A percentile compares a stretch with the other conserved stretches of the same genome.
Conservation (phyloP, 2,888 invertebrate species). For the Augiades crinisus region DNA sequence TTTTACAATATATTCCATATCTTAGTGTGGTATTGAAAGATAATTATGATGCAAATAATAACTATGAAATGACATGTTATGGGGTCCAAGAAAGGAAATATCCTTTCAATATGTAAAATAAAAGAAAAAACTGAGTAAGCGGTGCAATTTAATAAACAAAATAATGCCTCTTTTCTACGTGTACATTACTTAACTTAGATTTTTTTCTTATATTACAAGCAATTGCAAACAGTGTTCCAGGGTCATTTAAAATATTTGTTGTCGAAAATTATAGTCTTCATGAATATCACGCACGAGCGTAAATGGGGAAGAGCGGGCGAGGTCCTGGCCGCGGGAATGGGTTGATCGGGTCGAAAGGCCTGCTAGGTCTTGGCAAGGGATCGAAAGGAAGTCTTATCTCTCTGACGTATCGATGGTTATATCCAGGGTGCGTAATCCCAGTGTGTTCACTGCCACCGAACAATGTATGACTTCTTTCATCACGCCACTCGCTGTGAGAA, state of each 20-base stretch:
- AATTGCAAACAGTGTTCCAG: no score
- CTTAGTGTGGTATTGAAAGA: no score
- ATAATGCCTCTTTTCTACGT: no score
- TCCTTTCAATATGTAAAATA: no score
- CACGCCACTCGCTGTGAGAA: constrained; percentile 43
- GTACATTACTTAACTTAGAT: not conserved
- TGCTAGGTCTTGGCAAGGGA: constrained; percentile 12
- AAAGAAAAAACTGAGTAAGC: no score
- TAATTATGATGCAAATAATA: no score
- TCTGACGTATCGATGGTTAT: constrained; percentile 49
- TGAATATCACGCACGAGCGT: constrained; percentile 11
- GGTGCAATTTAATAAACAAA: no score
- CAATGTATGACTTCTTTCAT: constrained; percentile 40
- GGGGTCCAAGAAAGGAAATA: no score
- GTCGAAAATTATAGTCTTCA: not conserved
- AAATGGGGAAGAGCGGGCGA: constrained; percentile 38
- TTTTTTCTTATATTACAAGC: not conserved
- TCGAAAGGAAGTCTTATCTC: constrained; percentile 13
- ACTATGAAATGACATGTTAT: no score
- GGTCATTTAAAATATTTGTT: not conserved
- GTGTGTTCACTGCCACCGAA: constrained; percentile 41
- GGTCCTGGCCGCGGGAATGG: constrained; percentile 42
- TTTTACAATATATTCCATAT: no score
- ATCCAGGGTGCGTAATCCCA: constrained; percentile 48
- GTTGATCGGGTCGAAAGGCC: constrained; percentile 33